phyloP scores from a whole-genome alignment of 2,113 vertebrate species.

The Leucosticte australis region DNA sequence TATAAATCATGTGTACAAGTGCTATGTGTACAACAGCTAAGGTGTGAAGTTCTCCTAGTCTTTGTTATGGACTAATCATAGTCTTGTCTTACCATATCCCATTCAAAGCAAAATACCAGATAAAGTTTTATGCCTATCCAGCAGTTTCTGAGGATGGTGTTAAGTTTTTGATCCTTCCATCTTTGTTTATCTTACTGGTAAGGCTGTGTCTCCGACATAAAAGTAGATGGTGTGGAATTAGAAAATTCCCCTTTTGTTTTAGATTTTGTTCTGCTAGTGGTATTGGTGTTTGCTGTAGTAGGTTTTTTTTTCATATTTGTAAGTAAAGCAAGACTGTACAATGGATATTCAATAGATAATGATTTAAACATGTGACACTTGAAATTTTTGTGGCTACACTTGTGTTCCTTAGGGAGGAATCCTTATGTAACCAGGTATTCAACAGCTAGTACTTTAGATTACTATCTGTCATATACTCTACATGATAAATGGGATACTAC shows the following conservation, averaged over 20 bases:
- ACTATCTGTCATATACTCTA: neutral
- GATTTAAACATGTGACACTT: neutral
- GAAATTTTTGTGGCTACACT: neutral
- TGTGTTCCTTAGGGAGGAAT: neutral
- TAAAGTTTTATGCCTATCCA: neutral
- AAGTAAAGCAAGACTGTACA: neutral
- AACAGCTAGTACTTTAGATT: neutral
- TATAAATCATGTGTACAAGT: neutral
- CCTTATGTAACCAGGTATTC: neutral
- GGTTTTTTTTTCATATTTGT: neutral
- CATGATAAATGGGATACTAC: neutral
- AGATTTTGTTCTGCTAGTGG: neutral
- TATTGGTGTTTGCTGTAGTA: neutral
- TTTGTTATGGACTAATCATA: neutral
- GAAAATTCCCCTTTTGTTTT: neutral
- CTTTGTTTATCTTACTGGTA: neutral
- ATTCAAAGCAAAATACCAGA: neutral
- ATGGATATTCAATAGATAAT: neutral
- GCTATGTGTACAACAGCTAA: neutral
- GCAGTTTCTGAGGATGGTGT: neutral
- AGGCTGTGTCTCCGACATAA: neutral
- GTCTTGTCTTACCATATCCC: neutral
- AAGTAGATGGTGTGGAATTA: neutral
- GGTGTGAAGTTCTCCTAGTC: neutral
- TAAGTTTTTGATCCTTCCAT: neutral